Base-by-base conservation (phyloP, 2,113 vertebrate species). In the Thymallus thymallus region DNA sequence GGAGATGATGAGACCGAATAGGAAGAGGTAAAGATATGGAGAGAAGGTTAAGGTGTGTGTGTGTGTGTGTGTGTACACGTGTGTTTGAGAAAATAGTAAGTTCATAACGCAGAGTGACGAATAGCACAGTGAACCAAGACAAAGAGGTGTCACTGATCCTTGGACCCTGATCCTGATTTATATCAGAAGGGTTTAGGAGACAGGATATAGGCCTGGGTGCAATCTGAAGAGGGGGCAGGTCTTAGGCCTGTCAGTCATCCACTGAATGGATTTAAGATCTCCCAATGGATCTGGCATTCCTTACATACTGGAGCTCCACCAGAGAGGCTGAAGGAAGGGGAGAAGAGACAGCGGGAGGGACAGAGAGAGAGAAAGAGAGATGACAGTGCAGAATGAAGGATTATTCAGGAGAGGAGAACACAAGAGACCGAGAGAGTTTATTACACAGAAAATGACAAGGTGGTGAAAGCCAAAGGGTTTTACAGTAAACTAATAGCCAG, bases 231-330 rank as follows among this genome's bases (percentile, higher is more conserved):
- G 22, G 24, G n/a, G 64, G 66, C 62, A 46, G 68, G 61, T 48
- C 74, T 77, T 69, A 61, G 67, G 76, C 60, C 69, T 79, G 80
- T 84, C 87, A 85, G 69, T 84, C 84, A 82, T 80, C 77, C 70
- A 77, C 76, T 81, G 81, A 75, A 76, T 76, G 71, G 79, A 88
- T 75, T 80, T 45, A 65, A 80, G 77, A 88, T 84, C 82, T 69
- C 79, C 55, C 3, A 41, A 51, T 70, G 73, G 77, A 86, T 80
- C 72, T 84, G 74, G 79, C 85, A 89, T 91, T 91, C 89, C 86
- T 65, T 70, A 76, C 85, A 90, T 90, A 51, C 48, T 51, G 48
- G 14, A 86, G 68, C 86, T 88, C 75, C 56, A 76, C 46, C 65
- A 76, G 32, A 60, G 71, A 45, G 77, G 72, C 3, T 29, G 80